phyloP scores from a whole-genome alignment of 2,113 vertebrate genomes.

The Cyanoliseus patagonus region DNA sequence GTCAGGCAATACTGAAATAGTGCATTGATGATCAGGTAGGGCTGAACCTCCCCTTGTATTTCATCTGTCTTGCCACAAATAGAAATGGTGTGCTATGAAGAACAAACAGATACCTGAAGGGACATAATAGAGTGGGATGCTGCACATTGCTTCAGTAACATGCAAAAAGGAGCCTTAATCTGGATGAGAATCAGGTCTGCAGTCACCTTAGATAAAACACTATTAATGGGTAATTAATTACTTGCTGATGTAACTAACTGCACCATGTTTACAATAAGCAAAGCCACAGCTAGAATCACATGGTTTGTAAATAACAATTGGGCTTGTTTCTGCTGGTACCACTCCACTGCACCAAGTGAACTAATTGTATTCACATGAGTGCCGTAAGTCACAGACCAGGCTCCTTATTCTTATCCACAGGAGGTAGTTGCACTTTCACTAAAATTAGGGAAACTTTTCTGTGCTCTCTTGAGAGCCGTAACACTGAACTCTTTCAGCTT shows the following conservation, averaged over 20 bases:
- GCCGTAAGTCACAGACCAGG: neutral
- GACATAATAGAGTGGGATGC: neutral
- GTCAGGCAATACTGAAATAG: neutral
- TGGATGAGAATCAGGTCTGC: neutral
- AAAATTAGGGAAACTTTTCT: neutral
- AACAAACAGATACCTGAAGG: neutral
- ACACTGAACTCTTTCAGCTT: slow-evolving; percentile 27
- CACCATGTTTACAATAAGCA: fast-evolving
- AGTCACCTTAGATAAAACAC: neutral
- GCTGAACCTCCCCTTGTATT: fast-evolving
- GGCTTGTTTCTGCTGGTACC: neutral
- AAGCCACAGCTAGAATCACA: neutral
- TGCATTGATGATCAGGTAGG: fast-evolving
- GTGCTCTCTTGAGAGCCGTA: neutral
- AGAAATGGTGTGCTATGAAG: fast-evolving
- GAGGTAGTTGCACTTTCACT: neutral
- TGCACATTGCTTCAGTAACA: fast-evolving
- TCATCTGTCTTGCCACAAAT: neutral
- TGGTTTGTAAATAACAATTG: neutral
- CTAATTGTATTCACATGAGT: neutral
- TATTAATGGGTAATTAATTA: neutral
- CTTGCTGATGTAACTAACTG: neutral
- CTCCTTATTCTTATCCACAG: neutral
- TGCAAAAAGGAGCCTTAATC: neutral
- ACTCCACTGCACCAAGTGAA: neutral